Conservation (phyloP, 2,113 vertebrate genomes). For the Osmerus eperlanus region DNA sequence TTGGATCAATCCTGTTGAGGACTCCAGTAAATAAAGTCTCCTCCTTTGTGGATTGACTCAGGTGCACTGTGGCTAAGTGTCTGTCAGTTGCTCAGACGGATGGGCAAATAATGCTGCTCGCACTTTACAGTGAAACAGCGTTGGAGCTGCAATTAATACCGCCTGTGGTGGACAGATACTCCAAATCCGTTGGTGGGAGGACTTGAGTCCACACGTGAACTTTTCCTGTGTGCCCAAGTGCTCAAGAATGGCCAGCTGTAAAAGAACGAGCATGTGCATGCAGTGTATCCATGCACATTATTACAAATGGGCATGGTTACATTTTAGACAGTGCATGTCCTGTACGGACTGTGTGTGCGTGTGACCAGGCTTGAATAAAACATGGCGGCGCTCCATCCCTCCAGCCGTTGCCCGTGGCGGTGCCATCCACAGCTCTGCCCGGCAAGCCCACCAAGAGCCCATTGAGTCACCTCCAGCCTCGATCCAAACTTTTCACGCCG, state of each 20-base stretch:
- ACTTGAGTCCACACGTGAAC: too few species aligned
- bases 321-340: not conserved
- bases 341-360: not conserved
- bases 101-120: constrained; percentile 54
- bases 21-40: constrained; percentile 57
- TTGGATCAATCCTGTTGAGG: constrained; percentile 48
- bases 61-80: constrained; percentile 54
- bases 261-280: not conserved
- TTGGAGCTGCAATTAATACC: not conserved
- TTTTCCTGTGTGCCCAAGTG: too few species aligned
- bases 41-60: constrained; percentile 27
- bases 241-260: too few species aligned
- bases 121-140: constrained; percentile 36
- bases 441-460: not conserved
- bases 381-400: not conserved
- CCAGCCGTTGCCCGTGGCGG: constrained; percentile 1
- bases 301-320: not conserved
- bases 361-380: not conserved
- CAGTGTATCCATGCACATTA: not conserved
- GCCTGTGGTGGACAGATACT: not conserved
- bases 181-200: too few species aligned
- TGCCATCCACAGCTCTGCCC: not conserved
- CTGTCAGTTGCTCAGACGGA: constrained; percentile 44
- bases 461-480: constrained; percentile 35
- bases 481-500: not conserved